Evolutionary conservation across 30 jellyfish, hydroid and myxozoan genomes (phyloP).

Genomic region (Hydractinia symbiolongicarpus): DNA sequence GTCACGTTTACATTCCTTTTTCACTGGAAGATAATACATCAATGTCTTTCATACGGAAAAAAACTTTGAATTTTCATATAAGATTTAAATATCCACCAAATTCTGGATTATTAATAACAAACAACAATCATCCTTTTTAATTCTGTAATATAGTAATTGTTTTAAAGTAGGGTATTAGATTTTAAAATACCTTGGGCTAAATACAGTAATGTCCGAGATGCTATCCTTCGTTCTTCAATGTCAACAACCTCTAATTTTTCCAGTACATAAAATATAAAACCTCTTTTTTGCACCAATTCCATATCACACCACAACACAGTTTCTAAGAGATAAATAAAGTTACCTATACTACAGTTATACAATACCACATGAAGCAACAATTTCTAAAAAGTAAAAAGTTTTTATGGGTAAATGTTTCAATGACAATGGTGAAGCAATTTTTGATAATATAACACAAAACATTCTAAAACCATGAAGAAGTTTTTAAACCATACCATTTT

Average conservation of each 20-base stretch:
- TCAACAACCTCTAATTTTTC: constrained; percentile 62
- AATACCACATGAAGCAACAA: neutral
- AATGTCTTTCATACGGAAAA: no score
- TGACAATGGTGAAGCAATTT: neutral
- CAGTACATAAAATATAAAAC: constrained; percentile 42
- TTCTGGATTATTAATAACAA: no score
- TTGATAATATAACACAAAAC: no score
- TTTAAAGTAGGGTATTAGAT: neutral
- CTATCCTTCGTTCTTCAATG: constrained; percentile 56
- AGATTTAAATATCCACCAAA: no score
- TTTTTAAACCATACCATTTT: constrained; percentile 32
- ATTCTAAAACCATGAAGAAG: no score
- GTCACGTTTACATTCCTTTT: no score
- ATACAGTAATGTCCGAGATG: constrained; percentile 55
- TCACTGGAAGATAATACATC: no score
- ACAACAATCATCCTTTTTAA: no score
- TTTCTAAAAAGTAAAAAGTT: neutral
- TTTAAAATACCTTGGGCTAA: constrained; percentile 67
- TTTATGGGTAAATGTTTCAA: neutral
- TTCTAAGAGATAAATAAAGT: constrained; percentile 25
- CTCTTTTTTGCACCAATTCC: constrained; percentile 26
- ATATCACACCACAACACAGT: constrained; percentile 49
- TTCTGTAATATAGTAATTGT: no score
- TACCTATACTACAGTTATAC: neutral
- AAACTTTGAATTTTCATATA: no score